phyloP scores from a whole-genome alignment of 1,140 invertebrate genomes.

The Apis laboriosa region DNA sequence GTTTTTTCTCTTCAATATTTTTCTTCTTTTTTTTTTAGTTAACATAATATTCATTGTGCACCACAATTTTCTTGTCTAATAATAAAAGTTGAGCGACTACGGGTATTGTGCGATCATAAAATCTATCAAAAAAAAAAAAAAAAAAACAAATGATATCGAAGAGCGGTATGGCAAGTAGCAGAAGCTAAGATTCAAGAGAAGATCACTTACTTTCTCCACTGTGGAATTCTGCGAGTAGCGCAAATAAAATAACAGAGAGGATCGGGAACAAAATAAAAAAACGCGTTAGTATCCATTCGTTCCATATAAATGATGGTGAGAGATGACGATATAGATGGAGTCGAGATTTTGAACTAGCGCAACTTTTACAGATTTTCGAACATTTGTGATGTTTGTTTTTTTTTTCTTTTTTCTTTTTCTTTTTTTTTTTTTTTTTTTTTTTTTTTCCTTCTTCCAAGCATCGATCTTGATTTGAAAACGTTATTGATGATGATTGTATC shows the following conservation, averaged over 20 bases:
- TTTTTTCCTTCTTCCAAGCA: not conserved
- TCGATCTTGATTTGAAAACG: not conserved
- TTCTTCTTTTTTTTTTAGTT: not conserved
- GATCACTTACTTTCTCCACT: conserved; percentile 82
- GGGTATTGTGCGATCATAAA: conserved; percentile 66
- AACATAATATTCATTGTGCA: conserved; percentile 46
- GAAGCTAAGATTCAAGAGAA: conserved; percentile 75
- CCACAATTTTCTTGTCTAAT: not conserved
- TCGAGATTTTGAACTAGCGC: conserved; percentile 55
- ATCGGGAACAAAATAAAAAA: conserved; percentile 82
- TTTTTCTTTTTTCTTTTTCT: not conserved
- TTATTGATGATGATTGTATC: conserved; percentile 35
- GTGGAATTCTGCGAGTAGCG: conserved; percentile 82
- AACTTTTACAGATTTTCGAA: conserved; percentile 64
- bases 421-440: not conserved
- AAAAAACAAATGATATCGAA: conserved; percentile 30
- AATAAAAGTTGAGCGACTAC: conserved; percentile 55
- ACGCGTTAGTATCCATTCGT: conserved; percentile 80
- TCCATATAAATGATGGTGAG: conserved; percentile 72
- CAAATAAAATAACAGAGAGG: conserved; percentile 81
- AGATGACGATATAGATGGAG: conserved; percentile 65
- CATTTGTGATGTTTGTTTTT: conserved; percentile 9
- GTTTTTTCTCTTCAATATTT: not conserved
- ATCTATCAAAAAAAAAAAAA: conserved; percentile 62
- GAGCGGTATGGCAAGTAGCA: conserved; percentile 69